Base-by-base conservation (phyloP, 2,113 vertebrate genomes). In the Catharus bicknelli region DNA sequence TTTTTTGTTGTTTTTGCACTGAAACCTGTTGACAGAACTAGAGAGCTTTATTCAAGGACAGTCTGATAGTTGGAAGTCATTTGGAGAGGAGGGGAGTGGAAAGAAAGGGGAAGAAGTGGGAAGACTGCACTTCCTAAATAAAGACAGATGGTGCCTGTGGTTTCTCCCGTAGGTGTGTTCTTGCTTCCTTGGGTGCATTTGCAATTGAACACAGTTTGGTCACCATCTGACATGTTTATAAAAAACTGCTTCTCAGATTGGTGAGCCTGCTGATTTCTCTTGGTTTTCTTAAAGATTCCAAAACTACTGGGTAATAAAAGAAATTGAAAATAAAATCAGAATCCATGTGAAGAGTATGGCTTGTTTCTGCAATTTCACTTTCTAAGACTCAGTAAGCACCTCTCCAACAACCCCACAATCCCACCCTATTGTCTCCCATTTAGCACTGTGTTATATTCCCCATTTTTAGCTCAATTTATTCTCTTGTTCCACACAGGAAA, bases 81-180 rank as follows among this genome's bases (percentile, higher is more conserved):
- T 57, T 83, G 54, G 74, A 90, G 75, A 89, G 53, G 34, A 70
- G 42, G 15, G 27, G n/a, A 87, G 26, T 62, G 26, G 50, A 95
- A 85, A 78, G 57, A 36, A 90, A 83, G 55, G 34, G 53, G 29
- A 87, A 92, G 83, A 88, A 84, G 45, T 81, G 70, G 66, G 64
- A 94, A 95, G 70, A 42, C 70, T 81, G 45, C 32, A 48, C 50
- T 92, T 94, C 86, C 90, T 87, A 89, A 83, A 55, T 88, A 76
- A 86, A 92, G 77, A 68, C 84, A 94, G 81, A 84, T 82, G 66
- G 66, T 91, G 67, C 62, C 67, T 90, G 67, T 58, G 34, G 50
- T 79, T 87, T 94, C 78, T 95, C 13, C 76, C 22, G 12, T 82
- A 92, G 78, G 45, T 83, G 69, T 92, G 57, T 67, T 89, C 83